Evolutionary conservation across 1,140 invertebrate genomes (phyloP), one percentile per base, ranked within the genome.

Genomic region (Conus ventricosus): DNA sequence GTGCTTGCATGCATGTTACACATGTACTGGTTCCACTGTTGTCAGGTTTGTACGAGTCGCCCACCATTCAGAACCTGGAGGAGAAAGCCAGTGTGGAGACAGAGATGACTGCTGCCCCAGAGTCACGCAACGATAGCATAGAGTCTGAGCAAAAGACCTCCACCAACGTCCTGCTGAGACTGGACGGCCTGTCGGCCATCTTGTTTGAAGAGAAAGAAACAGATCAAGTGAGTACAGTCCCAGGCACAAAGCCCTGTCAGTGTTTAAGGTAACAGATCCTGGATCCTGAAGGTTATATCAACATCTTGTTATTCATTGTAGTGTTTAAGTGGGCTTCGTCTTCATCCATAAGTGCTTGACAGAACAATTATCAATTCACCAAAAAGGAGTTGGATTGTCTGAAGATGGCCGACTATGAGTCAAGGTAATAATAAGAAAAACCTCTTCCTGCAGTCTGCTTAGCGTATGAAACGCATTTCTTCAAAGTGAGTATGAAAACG

Each of bases 121-220:
- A 82, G 55, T 84, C 88, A 0, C 25, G 54, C 51, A 87, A 84
- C 11, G 88, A 89, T 60, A 91, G 89, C 53, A 17, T 80, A 11
- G 80, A 87, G 51, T 86, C 87, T 25, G 88, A 85, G 63, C 90
- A 89, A 85, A 92, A 92, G 85, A 89, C 89, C 23, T 67, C 88
- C 11, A 91, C 91, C 25, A 90, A 88, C 20, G 90, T 93, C 27
- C 85, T 92, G n/a, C 90, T 94, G 60, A 90, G 91, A 67, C 67
- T 94, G n/a, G 91, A 94, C 76, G 93, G 93, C 11, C 80, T 94
- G 82, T 91, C 91, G 13, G 88, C 92, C 27, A 90, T 88, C 53
- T 75, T 94, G 51, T 91, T 88, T 83, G 91, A 93, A 75, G 92
- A 93, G 63, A 91, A 84, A 75, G 88, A 82, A 20, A 88, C 85